phyloP scores from a whole-genome alignment of 2,113 vertebrate genomes.

The Pangasianodon gigas region DNA sequence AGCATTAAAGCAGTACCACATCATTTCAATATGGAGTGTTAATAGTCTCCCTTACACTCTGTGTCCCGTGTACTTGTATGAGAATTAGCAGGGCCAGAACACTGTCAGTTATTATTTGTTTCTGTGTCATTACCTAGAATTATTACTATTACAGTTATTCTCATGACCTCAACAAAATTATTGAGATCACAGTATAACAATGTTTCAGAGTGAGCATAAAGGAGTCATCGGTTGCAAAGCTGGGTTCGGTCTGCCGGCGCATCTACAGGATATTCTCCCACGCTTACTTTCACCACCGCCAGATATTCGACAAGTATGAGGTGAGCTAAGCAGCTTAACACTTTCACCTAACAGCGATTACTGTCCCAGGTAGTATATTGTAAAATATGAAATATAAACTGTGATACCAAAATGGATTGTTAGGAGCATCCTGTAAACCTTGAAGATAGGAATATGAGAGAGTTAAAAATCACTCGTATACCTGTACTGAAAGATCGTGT shows the following conservation, averaged over 20 bases:
- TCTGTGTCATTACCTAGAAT: background rate
- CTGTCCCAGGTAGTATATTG: background rate
- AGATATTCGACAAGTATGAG: slow-evolving; percentile 99
- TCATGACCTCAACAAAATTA: background rate
- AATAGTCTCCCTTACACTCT: background rate
- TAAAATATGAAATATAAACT: background rate
- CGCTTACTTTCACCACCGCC: slow-evolving; percentile 98
- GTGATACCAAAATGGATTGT: background rate
- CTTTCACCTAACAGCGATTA: background rate
- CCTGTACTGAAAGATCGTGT: background rate
- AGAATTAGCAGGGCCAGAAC: background rate
- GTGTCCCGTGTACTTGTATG: background rate
- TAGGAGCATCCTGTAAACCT: background rate
- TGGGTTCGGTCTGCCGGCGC: slow-evolving; percentile 97
- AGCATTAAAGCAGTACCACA: slow-evolving; percentile 46
- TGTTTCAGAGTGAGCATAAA: slow-evolving; percentile 95
- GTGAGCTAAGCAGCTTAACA: slow-evolving; percentile 68
- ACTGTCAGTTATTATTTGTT: background rate
- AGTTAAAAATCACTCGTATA: background rate
- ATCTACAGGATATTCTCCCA: slow-evolving; percentile 99
- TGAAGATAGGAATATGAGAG: background rate
- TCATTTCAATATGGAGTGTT: background rate
- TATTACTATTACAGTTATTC: background rate
- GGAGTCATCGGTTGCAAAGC: slow-evolving; percentile 98
- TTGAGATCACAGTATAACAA: background rate